Conservation (phyloP, 2,113 vertebrate species). For the Phainopepla nitens region DNA sequence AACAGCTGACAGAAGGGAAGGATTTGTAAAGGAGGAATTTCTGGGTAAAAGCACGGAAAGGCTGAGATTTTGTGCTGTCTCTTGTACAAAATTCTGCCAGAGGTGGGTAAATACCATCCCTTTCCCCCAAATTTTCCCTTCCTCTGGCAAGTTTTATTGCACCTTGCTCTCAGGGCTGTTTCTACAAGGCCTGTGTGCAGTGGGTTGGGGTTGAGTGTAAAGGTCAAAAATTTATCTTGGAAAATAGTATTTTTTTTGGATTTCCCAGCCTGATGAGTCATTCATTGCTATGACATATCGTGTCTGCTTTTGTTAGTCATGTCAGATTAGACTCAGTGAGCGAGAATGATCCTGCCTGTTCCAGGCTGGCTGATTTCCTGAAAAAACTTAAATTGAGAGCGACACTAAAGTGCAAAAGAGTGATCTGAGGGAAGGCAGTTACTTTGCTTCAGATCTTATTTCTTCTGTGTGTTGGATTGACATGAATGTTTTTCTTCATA, state of each 20-base stretch:
- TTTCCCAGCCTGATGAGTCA: conserved; percentile 57
- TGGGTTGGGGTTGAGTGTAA: neutral
- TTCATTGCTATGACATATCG: conserved; percentile 54
- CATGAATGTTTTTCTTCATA: conserved; percentile 50
- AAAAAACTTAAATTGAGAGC: conserved; percentile 42
- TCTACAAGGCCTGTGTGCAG: neutral
- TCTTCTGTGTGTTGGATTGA: conserved; percentile 25
- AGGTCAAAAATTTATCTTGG: conserved; percentile 13
- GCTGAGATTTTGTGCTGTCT: neutral
- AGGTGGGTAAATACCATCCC: neutral
- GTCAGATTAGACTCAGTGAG: conserved; percentile 55
- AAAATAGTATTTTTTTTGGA: neutral
- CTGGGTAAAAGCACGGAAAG: accelerated
- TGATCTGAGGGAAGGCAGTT: conserved; percentile 58
- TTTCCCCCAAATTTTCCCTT: neutral
- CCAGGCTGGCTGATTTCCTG: neutral
- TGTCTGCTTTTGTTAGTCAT: conserved; percentile 66
- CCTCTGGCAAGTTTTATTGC: neutral
- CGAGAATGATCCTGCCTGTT: conserved; percentile 43
- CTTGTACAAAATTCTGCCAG: neutral
- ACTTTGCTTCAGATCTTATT: conserved; percentile 57
- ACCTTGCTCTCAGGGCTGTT: neutral
- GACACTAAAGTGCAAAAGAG: conserved; percentile 62
- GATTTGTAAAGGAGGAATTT: neutral
- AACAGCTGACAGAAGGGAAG: neutral